phyloP scores from a whole-genome alignment of 2,888 invertebrate species.

The Lamellibrachia satsuma region DNA sequence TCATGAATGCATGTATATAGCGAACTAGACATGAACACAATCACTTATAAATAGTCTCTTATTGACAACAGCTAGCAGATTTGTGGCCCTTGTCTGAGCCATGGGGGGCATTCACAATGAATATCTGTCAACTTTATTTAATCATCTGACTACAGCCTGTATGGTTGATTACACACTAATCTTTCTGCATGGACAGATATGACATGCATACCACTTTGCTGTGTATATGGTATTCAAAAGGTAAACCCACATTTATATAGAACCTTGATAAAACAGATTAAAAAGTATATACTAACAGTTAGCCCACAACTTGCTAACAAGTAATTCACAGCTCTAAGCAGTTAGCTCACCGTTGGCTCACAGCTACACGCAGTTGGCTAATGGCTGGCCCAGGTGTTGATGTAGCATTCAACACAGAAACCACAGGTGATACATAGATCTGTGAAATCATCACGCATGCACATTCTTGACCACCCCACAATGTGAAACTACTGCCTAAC shows the following conservation, averaged over 20 bases:
- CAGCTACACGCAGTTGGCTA: background rate
- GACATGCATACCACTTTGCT: background rate
- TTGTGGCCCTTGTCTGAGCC: background rate
- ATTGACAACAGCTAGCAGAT: background rate
- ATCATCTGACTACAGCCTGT: background rate
- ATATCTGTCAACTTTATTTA: background rate
- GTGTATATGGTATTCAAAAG: background rate
- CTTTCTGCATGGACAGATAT: background rate
- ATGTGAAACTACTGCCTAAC: background rate
- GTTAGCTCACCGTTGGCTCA: no score
- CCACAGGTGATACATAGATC: background rate
- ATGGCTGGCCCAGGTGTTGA: background rate
- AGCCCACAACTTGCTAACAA: no score
- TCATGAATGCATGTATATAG: background rate
- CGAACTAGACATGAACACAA: background rate
- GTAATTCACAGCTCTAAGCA: no score
- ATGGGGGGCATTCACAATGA: background rate
- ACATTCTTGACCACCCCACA: background rate
- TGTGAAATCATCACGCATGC: background rate
- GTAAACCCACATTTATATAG: background rate
- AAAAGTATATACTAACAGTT: background rate
- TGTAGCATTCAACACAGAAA: no score
- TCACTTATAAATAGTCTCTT: background rate
- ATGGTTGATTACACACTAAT: background rate
- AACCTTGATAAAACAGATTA: background rate